Evolutionary conservation across 2,888 invertebrate genomes (phyloP).

Genomic region (Agrotis clavis): DNA sequence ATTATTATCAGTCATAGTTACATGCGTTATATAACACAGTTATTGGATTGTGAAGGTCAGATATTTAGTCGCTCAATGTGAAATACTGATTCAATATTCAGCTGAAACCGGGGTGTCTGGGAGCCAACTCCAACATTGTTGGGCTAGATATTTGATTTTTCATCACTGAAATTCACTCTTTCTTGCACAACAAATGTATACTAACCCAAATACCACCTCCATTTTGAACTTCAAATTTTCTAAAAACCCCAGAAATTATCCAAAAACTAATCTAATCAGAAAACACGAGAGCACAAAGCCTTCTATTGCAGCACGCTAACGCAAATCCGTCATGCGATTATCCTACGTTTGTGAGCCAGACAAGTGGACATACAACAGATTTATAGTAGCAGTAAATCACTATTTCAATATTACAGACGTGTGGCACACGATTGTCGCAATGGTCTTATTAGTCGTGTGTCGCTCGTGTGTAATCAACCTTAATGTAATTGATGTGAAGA

Average conservation of each 20-base stretch:
- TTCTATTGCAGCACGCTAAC: conserved; percentile 57
- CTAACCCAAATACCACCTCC: too few species aligned
- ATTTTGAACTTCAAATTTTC: too few species aligned
- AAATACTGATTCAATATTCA: too few species aligned
- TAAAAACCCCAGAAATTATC: neutral
- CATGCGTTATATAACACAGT: too few species aligned
- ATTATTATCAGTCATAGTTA: too few species aligned
- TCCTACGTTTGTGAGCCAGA: conserved; percentile 84
- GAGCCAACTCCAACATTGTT: too few species aligned
- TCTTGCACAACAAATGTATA: too few species aligned
- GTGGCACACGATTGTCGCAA: conserved; percentile 62
- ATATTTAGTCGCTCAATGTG: too few species aligned
- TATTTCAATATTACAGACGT: conserved; percentile 82
- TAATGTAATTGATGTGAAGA: conserved; percentile 62
- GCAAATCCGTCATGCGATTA: conserved; percentile 79
- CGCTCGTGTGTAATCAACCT: conserved; percentile 56
- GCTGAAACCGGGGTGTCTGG: too few species aligned
- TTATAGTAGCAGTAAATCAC: conserved; percentile 85
- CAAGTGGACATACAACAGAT: conserved; percentile 84
- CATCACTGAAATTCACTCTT: too few species aligned
- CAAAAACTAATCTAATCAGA: conserved; percentile 44
- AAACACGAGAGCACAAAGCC: conserved; percentile 38
- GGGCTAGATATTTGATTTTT: too few species aligned
- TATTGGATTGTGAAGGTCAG: too few species aligned
- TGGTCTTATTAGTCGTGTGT: conserved; percentile 63